Conservation (phyloP, 37 sponge, comb jelly and placozoan genomes). For the Bolinopsis microptera region DNA sequence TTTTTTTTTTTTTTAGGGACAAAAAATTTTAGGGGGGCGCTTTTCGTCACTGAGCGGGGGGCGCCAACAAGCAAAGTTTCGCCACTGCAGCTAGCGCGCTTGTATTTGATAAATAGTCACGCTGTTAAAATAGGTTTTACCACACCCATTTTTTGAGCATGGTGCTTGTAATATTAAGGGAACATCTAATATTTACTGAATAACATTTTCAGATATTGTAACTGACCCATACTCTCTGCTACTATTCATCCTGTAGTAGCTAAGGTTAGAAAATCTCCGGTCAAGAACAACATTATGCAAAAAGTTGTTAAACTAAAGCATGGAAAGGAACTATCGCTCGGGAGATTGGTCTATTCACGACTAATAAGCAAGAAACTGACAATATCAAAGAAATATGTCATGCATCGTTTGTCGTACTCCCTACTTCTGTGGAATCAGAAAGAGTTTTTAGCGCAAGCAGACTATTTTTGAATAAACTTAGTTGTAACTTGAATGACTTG, state of each 20-base stretch:
- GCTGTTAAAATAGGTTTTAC: too few relatives aligned
- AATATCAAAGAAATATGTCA: background rate
- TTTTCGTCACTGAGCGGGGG: too few relatives aligned
- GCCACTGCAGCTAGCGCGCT: too few relatives aligned
- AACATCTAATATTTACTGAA: too few relatives aligned
- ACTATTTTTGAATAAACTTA: background rate
- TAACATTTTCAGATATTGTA: background rate
- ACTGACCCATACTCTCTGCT: background rate
- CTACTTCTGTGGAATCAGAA: background rate
- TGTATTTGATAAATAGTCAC: too few relatives aligned
- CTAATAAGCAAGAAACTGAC: background rate
- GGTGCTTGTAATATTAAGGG: too few relatives aligned
- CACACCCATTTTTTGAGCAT: too few relatives aligned
- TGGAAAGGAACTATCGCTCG: background rate
- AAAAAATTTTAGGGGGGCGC: too few relatives aligned
- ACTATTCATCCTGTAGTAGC: slow-evolving; percentile 15
- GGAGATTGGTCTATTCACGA: background rate
- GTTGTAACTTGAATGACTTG: background rate
- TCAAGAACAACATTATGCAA: background rate
- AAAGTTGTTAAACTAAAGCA: background rate
- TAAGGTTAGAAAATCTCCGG: slow-evolving; percentile 50
- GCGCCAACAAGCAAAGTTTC: too few relatives aligned
- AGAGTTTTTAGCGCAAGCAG: background rate
- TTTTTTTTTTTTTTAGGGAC: too few relatives aligned
- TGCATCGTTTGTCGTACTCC: background rate